These are phyloP conservation scores for Urosaurus nigricauda DNA, from an alignment of 2,797 vertebrate genomes.

Conservation along the genomic window DNA sequence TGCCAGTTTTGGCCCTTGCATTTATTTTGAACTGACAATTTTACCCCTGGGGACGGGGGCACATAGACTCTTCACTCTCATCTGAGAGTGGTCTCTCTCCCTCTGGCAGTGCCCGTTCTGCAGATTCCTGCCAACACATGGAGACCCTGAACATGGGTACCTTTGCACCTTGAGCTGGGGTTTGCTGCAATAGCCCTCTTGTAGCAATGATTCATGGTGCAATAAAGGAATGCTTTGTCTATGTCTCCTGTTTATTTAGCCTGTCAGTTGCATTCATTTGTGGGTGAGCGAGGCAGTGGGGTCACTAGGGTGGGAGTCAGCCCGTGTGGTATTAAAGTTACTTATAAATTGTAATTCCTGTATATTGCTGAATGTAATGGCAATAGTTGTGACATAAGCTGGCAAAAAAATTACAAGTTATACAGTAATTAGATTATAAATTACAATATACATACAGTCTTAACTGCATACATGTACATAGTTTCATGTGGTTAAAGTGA, in stretches of 20 bases:
- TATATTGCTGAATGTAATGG: too few species aligned
- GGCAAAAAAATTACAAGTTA: too few species aligned
- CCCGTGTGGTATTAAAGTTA: too few species aligned
- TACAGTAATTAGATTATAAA: too few species aligned
- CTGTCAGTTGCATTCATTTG: background rate
- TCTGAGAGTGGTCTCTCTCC: background rate
- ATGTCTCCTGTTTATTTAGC: constrained; percentile 30
- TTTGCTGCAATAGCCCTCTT: constrained; percentile 1
- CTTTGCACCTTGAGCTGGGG: constrained; percentile 13
- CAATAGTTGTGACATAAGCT: too few species aligned
- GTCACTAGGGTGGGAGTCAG: too few species aligned
- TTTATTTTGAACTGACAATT: constrained; percentile 22
- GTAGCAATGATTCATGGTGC: constrained; percentile 62
- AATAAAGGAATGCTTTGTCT: constrained; percentile 62
- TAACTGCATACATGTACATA: too few species aligned
- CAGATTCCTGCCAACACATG: constrained; percentile 11
- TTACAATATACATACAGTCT: too few species aligned
- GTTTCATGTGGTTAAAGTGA: too few species aligned
- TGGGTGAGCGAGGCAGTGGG: background rate
- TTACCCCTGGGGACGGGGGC: background rate
- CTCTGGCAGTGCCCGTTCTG: background rate
- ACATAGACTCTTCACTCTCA: background rate
- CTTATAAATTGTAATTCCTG: too few species aligned
- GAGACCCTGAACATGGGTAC: constrained; percentile 7
- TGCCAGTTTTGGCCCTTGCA: constrained; percentile 6